Base-by-base conservation (phyloP, 1,140 invertebrate genomes). In the Rhopalosiphum padi region DNA sequence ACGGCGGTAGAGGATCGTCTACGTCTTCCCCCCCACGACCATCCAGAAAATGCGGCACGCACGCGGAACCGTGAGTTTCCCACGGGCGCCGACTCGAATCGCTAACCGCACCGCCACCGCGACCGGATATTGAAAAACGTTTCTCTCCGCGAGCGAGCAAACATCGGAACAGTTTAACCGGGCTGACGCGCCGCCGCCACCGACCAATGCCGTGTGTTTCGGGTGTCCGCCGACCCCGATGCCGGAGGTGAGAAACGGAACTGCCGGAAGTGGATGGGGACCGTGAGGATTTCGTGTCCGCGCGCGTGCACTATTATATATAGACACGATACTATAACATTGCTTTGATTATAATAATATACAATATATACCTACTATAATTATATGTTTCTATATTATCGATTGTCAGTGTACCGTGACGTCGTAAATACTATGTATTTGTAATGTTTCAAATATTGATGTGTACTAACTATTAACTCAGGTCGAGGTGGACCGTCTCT, bases 71-170 rank as follows among this genome's bases (percentile, higher is more conserved):
- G 46, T 92, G 21, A 51, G 68, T 92, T 92, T 92, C 91, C 91
- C 91, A 92, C 91, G 91, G 55, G 46, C 87, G 60, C 91, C 91
- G 91, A 46, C 91, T 82, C 91, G 91, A 92, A 92, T 89, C 88
- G 51, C 91, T 77, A 92, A 92, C 68, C 91, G 60, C 55, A 91
- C 41, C 55, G 43, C 23, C 55, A 68, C 90, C 90, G 68, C 91
- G 35, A 83, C 91, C 91, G 91, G 91, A 92, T 92, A 92, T 92
- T 48, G 91, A 92, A 89, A 89, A 89, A 55, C 88, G 51, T 55
- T 55, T 88, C 87, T n/a, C n/a, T 88, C 46, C 30, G 30, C 43
- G 43, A 43, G 35, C 88, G 35, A 55, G 21, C 88, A 89, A 53
- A 89, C 51, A 89, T 89, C 88, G 35, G 88, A 89, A 55, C 51